These are phyloP conservation scores for Mus spicilegus DNA, from an alignment of 2,113 vertebrate species.

Conservation along the genomic window DNA sequence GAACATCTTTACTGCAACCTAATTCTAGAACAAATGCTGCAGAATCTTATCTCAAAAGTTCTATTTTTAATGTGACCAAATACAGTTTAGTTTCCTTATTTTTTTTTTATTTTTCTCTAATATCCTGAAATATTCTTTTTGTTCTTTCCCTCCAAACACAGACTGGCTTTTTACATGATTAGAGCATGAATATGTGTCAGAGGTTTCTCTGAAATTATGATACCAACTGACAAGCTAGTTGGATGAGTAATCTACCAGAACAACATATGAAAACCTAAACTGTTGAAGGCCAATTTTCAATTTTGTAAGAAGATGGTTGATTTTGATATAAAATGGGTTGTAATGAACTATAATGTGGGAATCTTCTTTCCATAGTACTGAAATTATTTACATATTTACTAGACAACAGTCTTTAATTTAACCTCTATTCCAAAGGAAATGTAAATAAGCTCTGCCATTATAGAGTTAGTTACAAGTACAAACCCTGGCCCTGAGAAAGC, in stretches of 20 bases:
- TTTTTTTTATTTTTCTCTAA: background rate
- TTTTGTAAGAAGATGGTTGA: background rate
- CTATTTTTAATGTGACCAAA: background rate
- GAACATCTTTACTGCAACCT: background rate
- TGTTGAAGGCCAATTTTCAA: background rate
- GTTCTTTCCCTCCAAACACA: background rate
- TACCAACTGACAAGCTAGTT: background rate
- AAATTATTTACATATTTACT: slow-evolving; percentile 18
- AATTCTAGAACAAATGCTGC: background rate
- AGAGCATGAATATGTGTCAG: background rate
- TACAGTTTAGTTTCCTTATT: background rate
- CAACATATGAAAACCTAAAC: background rate
- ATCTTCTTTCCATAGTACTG: background rate
- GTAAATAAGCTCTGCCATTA: background rate
- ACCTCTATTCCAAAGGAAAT: background rate
- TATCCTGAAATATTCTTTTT: slow-evolving; percentile 2
- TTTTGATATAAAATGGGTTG: background rate
- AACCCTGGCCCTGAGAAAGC: background rate
- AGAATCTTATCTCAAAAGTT: background rate
- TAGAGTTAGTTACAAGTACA: slow-evolving; percentile 33
- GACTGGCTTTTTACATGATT: background rate
- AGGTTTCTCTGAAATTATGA: background rate
- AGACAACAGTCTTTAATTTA: slow-evolving; percentile 41
- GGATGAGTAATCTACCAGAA: background rate
- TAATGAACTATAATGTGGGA: background rate